A percentile compares a stretch with the other conserved stretches of the same genome.
Evolutionary conservation across 1,140 invertebrate species (phyloP).

Genomic region (Drosophila takahashii): DNA sequence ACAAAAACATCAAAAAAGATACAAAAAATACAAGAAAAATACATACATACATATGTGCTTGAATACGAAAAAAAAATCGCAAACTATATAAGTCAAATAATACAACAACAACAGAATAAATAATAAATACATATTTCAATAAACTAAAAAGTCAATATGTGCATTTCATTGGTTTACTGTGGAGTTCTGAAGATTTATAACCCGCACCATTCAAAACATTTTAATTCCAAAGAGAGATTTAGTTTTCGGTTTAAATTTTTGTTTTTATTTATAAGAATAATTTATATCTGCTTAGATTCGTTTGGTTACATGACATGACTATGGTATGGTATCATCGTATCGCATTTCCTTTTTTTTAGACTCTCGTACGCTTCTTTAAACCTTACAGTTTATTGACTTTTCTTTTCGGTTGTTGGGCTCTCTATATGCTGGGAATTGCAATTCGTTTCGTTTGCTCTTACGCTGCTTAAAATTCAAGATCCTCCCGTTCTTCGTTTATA

Average conservation of each 20-base stretch:
- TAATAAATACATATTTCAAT: constrained; percentile 83
- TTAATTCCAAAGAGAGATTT: background rate
- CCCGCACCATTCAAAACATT: background rate
- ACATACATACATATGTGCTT: constrained; percentile 80
- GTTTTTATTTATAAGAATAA: constrained; percentile 84
- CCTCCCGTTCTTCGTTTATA: constrained; percentile 20
- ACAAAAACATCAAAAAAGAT: constrained; percentile 66
- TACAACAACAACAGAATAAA: constrained; percentile 63
- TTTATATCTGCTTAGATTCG: constrained; percentile 83
- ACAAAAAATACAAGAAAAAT: constrained; percentile 58
- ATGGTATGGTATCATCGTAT: constrained; percentile 75
- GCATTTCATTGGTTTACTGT: background rate
- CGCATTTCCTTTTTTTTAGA: constrained; percentile 22
- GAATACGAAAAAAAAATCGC: constrained; percentile 77
- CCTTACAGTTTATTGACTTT: constrained; percentile 50
- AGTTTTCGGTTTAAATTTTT: constrained; percentile 8
- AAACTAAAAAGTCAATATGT: constrained; percentile 50
- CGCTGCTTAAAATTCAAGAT: constrained; percentile 65
- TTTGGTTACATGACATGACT: constrained; percentile 79
- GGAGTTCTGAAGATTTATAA: too few species aligned
- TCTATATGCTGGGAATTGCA: constrained; percentile 31
- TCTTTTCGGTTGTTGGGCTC: constrained; percentile 14
- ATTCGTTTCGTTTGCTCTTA: constrained; percentile 33
- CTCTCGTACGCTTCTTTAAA: constrained; percentile 26
- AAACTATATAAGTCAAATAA: constrained; percentile 84